phyloP scores from a whole-genome alignment of 2,797 vertebrate genomes.

The Varecia variegata region DNA sequence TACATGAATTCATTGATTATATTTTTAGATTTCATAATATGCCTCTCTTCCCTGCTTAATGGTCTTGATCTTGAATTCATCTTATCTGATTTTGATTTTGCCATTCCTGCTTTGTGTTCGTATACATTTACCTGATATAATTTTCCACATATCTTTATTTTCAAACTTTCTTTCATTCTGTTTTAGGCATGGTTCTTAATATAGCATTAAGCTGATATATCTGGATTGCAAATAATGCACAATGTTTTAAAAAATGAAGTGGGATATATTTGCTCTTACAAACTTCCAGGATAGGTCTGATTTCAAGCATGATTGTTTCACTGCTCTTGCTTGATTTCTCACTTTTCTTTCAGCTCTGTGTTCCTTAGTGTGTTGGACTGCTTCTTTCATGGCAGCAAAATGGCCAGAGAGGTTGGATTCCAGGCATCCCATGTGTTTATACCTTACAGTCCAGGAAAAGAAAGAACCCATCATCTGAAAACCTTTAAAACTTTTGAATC shows the following conservation, averaged over 20 bases:
- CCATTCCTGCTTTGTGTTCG: constrained; percentile 20
- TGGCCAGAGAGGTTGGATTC: neutral
- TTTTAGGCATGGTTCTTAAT: neutral
- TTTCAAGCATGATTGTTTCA: neutral
- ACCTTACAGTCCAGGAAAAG: neutral
- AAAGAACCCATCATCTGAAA: neutral
- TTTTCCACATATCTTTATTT: constrained; percentile 39
- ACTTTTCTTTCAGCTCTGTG: neutral
- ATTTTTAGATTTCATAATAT: neutral
- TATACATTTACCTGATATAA: neutral
- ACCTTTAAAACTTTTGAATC: neutral
- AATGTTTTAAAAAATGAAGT: neutral
- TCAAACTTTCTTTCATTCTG: neutral
- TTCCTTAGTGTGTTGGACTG: neutral
- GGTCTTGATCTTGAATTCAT: neutral
- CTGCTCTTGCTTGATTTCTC: neutral
- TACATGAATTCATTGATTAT: neutral
- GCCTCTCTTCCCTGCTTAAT: neutral
- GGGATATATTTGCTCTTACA: neutral
- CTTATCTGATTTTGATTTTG: neutral
- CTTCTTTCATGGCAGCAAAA: neutral
- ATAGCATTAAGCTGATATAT: neutral
- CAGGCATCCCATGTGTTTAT: neutral
- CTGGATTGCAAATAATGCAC: constrained; percentile 8
- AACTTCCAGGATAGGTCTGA: neutral